Evolutionary conservation across 2,113 vertebrate species (phyloP).

Genomic region (Microcebus griseorufus): DNA sequence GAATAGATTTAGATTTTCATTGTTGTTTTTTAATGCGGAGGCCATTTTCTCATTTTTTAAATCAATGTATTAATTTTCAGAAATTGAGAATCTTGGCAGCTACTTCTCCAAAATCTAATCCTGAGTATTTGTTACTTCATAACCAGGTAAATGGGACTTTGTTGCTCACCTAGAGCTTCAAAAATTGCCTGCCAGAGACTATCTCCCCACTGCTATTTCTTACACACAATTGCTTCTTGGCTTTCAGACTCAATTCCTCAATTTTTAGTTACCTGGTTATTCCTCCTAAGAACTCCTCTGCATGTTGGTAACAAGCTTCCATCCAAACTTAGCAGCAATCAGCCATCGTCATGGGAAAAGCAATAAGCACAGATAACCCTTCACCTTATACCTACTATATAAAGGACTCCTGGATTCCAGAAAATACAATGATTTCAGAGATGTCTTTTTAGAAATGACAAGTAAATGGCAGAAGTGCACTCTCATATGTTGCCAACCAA

Average conservation of each 20-base stretch:
- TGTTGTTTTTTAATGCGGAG: not conserved
- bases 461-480: not conserved
- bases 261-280: not conserved
- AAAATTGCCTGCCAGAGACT: not conserved
- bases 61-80: not conserved
- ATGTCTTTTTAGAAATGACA: not conserved
- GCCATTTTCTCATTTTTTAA: not conserved
- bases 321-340: not conserved
- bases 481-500: not conserved
- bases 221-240: not conserved
- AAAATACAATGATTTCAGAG: not conserved
- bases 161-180: not conserved
- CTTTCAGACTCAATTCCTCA: not conserved
- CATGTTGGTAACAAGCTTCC: too few relatives aligned
- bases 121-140: not conserved
- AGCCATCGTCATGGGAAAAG: too few relatives aligned
- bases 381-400: not conserved
- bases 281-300: not conserved
- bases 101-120: not conserved
- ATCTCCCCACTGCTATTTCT: too few relatives aligned
- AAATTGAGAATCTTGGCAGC: not conserved
- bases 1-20: not conserved
- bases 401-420: not conserved
- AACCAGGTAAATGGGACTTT: not conserved
- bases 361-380: rapidly evolving